Base-by-base conservation (phyloP, 2,797 vertebrate species). In the Cirrhinus molitorella region DNA sequence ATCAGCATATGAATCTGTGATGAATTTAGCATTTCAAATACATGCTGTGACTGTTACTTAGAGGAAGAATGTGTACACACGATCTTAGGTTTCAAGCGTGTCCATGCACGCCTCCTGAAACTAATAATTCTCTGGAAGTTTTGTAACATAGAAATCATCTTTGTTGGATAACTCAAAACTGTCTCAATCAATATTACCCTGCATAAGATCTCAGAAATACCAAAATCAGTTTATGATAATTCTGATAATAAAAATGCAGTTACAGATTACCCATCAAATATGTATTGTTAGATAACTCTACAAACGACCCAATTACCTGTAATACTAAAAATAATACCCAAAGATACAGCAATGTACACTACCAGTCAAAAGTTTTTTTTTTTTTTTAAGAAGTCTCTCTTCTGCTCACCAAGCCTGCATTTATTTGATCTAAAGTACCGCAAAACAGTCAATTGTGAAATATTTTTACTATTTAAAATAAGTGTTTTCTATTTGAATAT, bases 11-110 rank as follows among this genome's bases (percentile, higher is more conserved):
- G 2, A 11, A 5, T 72, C 16, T 9, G 9, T 8, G 59, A 81
- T 12, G 79, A 19, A 61, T 49, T 55, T 51, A 59, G 61, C 28
- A 13, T 31, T 9, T 53, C 47, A 79, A 79, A 79, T 80, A 13
- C 21, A 43, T 67, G 34, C 9, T 55, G 51, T n/a, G 57, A 80
- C 37, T 45, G 53, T 25, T 23, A 40, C 19, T 37, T 6, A 47
- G 13, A 31, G 53, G 19, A 81, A 63, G 25, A 72, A 73, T 63
- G 28, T 19, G 28, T 9, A 71, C n/a, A 61, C 16, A 63, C 13
- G 25, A 16, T 72, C 13, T 31, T 31, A 2, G 17, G 25, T 80
- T 23, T 72, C 25, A 51, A 34, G 43, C 79, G 21, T 21, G 79
- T 31, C 16, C 10, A 19, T 21, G 6, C 80, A 73, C 5, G 80